phyloP scores from a whole-genome alignment of 2,797 vertebrate species.

The Hippocampus kuda region DNA sequence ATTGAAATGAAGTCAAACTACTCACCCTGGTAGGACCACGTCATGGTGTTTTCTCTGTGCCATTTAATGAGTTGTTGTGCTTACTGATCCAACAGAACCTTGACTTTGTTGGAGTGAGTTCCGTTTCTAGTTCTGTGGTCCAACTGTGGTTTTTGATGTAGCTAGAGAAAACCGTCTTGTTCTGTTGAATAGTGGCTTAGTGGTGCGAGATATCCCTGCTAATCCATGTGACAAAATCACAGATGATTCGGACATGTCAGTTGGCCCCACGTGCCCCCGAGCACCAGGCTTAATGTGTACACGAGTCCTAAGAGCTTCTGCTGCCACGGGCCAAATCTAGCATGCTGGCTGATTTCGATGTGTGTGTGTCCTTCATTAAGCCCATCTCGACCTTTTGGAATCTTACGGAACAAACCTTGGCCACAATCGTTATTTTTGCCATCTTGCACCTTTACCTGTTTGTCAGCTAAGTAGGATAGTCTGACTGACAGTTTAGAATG shows the following conservation, averaged over 20 bases:
- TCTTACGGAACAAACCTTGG: neutral
- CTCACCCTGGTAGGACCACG: neutral
- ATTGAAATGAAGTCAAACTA: neutral
- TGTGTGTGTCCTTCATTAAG: constrained; percentile 21
- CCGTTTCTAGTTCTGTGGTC: neutral
- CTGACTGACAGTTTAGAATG: neutral
- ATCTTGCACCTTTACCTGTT: constrained; percentile 24
- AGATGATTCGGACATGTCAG: constrained; percentile 35
- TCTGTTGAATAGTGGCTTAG: neutral
- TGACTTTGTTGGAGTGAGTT: neutral
- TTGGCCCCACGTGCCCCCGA: constrained; percentile 33
- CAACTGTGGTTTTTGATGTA: neutral
- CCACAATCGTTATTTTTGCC: constrained; percentile 17
- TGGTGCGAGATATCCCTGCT: neutral
- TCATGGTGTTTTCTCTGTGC: neutral
- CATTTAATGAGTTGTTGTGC: neutral
- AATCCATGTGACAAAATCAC: constrained; percentile 12
- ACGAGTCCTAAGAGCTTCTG: constrained; percentile 34
- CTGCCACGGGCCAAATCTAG: constrained; percentile 29
- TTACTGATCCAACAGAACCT: neutral
- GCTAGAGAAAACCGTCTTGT: neutral
- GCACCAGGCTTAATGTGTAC: constrained; percentile 39
- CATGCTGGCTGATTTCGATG: constrained; percentile 14
- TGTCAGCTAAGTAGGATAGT: neutral
- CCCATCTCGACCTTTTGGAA: constrained; percentile 23